These are phyloP conservation scores for Laterallus jamaicensis DNA, from an alignment of 2,113 vertebrate species.

Conservation along the genomic window DNA sequence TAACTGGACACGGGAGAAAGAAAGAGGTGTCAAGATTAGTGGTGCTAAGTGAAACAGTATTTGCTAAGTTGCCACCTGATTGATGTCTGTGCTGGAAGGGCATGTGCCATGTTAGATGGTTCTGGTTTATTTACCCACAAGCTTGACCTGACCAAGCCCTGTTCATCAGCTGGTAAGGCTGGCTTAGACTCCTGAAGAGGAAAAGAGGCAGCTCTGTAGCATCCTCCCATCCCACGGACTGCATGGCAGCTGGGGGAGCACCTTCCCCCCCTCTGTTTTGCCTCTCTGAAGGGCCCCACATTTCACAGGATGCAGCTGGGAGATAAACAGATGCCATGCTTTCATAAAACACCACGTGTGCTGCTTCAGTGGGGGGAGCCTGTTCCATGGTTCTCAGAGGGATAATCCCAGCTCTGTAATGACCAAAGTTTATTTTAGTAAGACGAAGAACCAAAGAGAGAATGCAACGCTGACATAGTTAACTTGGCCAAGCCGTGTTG, in stretches of 20 bases:
- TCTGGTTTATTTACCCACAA: neutral
- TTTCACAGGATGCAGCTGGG: neutral
- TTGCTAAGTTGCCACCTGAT: neutral
- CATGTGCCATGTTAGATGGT: fast-evolving
- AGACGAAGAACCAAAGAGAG: neutral
- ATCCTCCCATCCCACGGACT: no score
- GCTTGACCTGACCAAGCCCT: neutral
- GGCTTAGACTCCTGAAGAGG: neutral
- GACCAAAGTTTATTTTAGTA: neutral
- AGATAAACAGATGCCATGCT: neutral
- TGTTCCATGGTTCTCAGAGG: neutral
- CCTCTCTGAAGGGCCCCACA: neutral
- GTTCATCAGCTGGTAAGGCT: neutral
- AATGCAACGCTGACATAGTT: neutral
- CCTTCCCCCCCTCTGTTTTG: fast-evolving
- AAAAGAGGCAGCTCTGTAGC: neutral
- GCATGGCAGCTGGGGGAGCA: fast-evolving
- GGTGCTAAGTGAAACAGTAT: neutral
- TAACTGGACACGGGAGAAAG: neutral
- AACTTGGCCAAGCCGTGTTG: neutral
- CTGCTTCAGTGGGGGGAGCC: neutral
- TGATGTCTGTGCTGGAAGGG: neutral
- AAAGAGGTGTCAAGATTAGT: neutral
- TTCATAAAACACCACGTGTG: neutral
- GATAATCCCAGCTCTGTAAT: neutral